Base-by-base conservation (phyloP, 1,140 invertebrate species). In the Sycobia sp. region DNA sequence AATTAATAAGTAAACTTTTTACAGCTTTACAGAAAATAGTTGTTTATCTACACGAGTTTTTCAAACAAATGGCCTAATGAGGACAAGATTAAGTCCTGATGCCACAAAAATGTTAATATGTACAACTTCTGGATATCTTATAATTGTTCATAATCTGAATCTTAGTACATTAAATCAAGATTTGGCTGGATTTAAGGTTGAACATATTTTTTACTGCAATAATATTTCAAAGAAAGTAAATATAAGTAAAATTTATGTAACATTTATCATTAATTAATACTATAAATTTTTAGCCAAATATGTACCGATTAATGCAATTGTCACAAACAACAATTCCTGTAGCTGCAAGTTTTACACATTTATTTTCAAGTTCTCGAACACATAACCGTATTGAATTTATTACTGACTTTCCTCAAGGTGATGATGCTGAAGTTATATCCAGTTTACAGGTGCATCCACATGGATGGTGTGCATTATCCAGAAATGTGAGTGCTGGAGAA, bases 401-500 rank as follows among this genome's bases (percentile, higher is more conserved):
- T 7, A 89, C 90, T 1, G 95, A 97, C 83, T 97, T 96, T 76
- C 93, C 94, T 0, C 80, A 84, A 25, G 86, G 86, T 1, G 91
- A 95, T 75, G 92, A 95, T 69, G 93, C 94, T 0, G 91, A 95
- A 80, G 90, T 94, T 54, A 92, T 97, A 68, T 91, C 92, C 67
- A 94, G 93, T 16, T 80, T 95, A 43, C 91, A 95, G 84, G 88
- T 97, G 65, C 94, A 97, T 83, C 95, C 95, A 5, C 89, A 94
- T 72, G 93, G 94, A 3, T 95, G 93, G 91, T 92, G 90, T 78
- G 90, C 91, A 11, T 76, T 95, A 23, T 94, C 92, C 29, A 85
- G 94, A 62, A 96, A 96, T 80, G 90, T 94, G 20, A 93, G 90
- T 69, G 87, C 87, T 64, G 89, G 92, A 73, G 92, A 96, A 74